Base-by-base conservation (phyloP, 2,113 vertebrate genomes). In the Eleginops maclovinus region DNA sequence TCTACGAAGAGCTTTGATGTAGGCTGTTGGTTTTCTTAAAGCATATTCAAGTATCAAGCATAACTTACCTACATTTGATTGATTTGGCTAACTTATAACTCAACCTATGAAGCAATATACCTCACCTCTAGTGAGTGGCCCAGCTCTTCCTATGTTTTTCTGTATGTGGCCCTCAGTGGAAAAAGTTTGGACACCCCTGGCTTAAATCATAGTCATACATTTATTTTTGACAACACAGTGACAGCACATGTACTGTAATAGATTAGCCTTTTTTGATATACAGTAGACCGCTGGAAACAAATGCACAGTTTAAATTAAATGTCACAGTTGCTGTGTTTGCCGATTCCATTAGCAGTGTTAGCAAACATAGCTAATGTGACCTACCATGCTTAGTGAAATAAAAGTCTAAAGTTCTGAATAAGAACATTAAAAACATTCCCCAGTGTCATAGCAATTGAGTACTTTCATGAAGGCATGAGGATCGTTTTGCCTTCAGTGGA, bases 221-320 rank as follows among this genome's bases (percentile, higher is more conserved):
- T n/a, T n/a, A n/a, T n/a, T n/a, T n/a, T n/a, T n/a, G n/a, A n/a
- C 46, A 40, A 26, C 6, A 22, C 22, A 46, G 21, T 24, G 51
- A 67, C 44, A 36, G 3, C 15, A 6, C 46, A 41, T 61, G 70
- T 72, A 41, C 7, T 36, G 31, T 72, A 61, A 72, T 24, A 72
- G 3, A 43, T 26, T 13, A 36, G 4, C 10, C 9, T 69, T n/a
- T 9, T 43, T 15, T 55, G 19, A 54, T 31, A 65, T 65, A 15
- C 47, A 40, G 11, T 13, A 28, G 6, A 10, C 19, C 16, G 14
- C 2, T 13, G 22, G 36, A 12, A 56, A 56, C 40, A 12, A 19
- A 15, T 1, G 5, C 17, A 17, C 19, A 3, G 46, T 54, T 43
- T 19, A 26, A 24, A 54, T 11, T 3, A 13, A 51, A 3, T 53